phyloP scores from a whole-genome alignment of 2,888 invertebrate genomes.

The Neoascia interrupta region DNA sequence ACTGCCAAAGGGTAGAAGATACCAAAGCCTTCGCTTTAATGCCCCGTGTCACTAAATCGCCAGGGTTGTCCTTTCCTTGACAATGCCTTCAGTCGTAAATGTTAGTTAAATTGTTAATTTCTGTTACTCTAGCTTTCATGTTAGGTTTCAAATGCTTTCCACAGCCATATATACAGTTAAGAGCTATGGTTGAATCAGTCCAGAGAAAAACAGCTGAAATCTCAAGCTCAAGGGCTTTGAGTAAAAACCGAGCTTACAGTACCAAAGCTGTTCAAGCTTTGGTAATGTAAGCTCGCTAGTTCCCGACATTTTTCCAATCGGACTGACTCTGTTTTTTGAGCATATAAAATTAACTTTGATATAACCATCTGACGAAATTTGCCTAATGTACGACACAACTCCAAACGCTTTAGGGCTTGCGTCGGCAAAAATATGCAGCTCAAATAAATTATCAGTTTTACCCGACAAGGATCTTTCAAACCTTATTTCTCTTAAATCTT shows the following conservation, averaged over 20 bases:
- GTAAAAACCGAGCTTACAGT: too few relatives aligned
- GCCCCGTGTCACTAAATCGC: not conserved
- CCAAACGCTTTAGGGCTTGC: conserved; percentile 17
- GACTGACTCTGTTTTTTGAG: conserved; percentile 11
- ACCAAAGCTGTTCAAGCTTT: not conserved
- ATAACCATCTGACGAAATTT: not conserved
- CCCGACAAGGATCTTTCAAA: not conserved
- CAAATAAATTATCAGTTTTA: not conserved
- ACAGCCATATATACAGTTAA: conserved; percentile 2
- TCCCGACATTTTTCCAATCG: not conserved
- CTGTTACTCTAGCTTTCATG: not conserved
- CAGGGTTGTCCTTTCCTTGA: conserved; percentile 1
- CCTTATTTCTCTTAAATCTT: not conserved
- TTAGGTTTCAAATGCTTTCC: conserved; percentile 2
- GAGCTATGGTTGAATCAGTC: conserved; percentile 14
- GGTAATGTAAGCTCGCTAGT: conserved; percentile 6
- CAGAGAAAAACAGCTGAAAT: not conserved
- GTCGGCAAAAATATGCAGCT: conserved; percentile 18
- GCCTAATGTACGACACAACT: conserved; percentile 9
- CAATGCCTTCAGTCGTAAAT: conserved; percentile 14
- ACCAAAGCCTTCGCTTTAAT: conserved; percentile 1
- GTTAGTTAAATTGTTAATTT: conserved; percentile 4
- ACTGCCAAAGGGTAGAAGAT: conserved; percentile 5
- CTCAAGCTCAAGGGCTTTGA: not conserved
- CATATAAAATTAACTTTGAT: conserved; percentile 2